Evolutionary conservation across 1,140 invertebrate genomes (phyloP), one percentile per base, ranked within the genome.

Genomic region (Heliconius himera): DNA sequence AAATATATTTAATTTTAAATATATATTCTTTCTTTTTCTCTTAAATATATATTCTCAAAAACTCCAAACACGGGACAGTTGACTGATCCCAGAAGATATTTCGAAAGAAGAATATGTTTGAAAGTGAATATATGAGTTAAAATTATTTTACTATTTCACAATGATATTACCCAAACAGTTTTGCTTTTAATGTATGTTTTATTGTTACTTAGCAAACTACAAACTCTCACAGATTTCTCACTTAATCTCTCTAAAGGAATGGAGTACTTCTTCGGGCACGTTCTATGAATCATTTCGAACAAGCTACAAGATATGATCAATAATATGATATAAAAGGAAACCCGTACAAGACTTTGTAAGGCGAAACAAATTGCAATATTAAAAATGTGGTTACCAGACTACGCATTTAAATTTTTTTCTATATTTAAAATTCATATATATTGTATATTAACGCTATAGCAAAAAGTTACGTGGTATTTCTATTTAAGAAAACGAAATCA

Each of bases 331-430:
- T 78, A 78, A 78, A 78, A 73, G 77, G 77, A 73, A 73, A 78
- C 77, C 41, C 18, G 73, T 78, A 78, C 71, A 33, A 78, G 70
- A 73, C 73, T 56, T 54, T 78, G 73, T 78, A 78, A 78, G 77
- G 77, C 71, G 60, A 22, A 78, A 78, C 77, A 78, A 78, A 78
- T 78, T 78, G 77, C 71, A 78, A 73, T 78, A 78, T 73, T 22
- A 66, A 66, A 66, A 66, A 66, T 66, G 22, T 66, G 60, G 60
- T 66, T 66, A 66, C 22, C 60, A 66, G 26, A 66, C 60, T 66
- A 66, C 60, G n/a, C n/a, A 26, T 13, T 66, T 66, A 22, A 66
- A 5, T 16, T 3, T 26, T 66, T 66, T 66, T 66, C 60, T 66
- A 8, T 26, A n/a, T 60, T 60, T 60, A 22, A 60, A 60, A 22